These are phyloP conservation scores for Heliconius aoede DNA, from an alignment of 2,888 invertebrate genomes.

Conservation along the genomic window DNA sequence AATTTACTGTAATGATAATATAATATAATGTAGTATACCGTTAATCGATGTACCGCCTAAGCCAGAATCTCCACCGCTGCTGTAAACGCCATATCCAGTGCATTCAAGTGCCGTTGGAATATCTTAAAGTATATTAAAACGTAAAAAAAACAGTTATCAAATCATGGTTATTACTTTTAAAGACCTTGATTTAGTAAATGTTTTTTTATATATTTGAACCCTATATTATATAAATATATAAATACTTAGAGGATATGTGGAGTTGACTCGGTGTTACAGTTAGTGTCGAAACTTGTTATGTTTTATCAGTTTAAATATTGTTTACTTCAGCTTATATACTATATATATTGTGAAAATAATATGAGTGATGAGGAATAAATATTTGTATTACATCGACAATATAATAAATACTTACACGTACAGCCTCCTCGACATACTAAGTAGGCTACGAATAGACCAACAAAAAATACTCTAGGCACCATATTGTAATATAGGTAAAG, in stretches of 20 bases:
- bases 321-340: no score
- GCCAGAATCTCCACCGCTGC: background rate
- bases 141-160: background rate
- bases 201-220: no score
- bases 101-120: background rate
- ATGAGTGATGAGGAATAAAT: background rate
- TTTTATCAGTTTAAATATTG: no score
- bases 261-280: no score
- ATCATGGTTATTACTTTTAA: no score
- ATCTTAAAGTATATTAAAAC: background rate
- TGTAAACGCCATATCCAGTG: background rate
- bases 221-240: no score
- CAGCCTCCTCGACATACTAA: background rate
- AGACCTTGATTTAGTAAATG: no score
- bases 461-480: background rate
- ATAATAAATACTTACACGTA: background rate
- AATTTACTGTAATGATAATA: no score
- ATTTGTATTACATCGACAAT: background rate
- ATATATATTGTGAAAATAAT: no score
- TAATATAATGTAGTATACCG: background rate
- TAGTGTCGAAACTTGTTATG: no score
- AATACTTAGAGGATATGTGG: no score
- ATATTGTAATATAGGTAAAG: background rate
- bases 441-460: background rate
- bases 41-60: conserved; percentile 1